Conservation (phyloP, 2,113 vertebrate genomes). For the Toxostoma redivivum region DNA sequence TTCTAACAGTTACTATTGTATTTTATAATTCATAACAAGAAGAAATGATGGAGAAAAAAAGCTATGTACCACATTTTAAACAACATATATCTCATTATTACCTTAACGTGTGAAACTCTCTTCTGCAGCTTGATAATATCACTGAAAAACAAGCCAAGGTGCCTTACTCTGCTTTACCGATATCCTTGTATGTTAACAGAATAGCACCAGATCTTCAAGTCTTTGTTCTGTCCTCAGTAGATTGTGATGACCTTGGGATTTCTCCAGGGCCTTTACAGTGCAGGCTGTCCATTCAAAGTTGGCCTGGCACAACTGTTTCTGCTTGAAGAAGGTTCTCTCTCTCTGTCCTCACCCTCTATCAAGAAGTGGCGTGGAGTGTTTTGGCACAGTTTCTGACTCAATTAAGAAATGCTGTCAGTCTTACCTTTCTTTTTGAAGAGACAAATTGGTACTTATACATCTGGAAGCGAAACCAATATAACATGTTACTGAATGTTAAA, state of each 20-base stretch:
- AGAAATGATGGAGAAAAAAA: neutral
- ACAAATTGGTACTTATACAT: constrained; percentile 37
- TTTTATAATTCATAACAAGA: neutral
- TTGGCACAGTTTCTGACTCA: neutral
- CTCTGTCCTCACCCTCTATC: neutral
- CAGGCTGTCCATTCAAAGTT: neutral
- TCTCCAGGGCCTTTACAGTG: neutral
- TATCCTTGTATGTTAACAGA: neutral
- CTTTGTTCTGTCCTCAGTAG: neutral
- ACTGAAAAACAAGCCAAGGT: neutral
- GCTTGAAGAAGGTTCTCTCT: neutral
- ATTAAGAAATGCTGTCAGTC: constrained; percentile 18
- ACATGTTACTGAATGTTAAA: neutral
- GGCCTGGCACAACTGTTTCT: neutral
- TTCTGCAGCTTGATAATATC: neutral
- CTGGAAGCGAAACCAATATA: constrained; percentile 20
- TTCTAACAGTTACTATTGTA: neutral
- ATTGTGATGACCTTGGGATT: neutral
- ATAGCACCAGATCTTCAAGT: neutral
- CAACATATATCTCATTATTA: neutral
- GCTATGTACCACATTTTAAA: neutral
- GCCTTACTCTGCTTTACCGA: neutral
- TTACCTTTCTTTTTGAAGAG: constrained; percentile 6
- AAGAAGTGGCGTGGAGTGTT: neutral
- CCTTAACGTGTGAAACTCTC: neutral